phyloP scores from a whole-genome alignment of 2,888 invertebrate species.

The Xanthia icteritia region DNA sequence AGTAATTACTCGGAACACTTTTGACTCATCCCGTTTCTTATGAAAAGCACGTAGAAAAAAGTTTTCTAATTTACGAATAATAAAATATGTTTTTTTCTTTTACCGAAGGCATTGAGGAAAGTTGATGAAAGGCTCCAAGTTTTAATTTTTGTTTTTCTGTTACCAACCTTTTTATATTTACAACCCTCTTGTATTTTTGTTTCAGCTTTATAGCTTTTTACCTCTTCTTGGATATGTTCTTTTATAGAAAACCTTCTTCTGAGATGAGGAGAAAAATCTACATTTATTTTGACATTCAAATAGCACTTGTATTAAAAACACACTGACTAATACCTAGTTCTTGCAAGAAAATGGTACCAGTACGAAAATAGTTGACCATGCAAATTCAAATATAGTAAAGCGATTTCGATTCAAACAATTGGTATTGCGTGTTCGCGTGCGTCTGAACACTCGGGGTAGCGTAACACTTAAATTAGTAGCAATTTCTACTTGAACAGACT shows the following conservation, averaged over 20 bases:
- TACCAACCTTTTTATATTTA: conserved; percentile 81
- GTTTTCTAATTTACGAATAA: conserved; percentile 88
- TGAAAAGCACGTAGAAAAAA: conserved; percentile 81
- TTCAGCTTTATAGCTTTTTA: conserved; percentile 64
- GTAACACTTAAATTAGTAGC: conserved; percentile 89
- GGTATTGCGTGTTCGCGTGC: conserved; percentile 88
- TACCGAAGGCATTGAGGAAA: conserved; percentile 81
- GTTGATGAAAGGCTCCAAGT: conserved; percentile 84
- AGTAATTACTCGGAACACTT: conserved; percentile 72
- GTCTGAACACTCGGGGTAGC: conserved; percentile 82
- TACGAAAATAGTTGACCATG: conserved; percentile 26
- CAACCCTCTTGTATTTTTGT: conserved; percentile 78
- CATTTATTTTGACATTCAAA: conserved; percentile 7
- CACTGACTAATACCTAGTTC: not conserved
- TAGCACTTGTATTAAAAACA: not conserved
- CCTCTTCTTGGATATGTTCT: conserved; percentile 53
- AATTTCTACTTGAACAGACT: conserved; percentile 87
- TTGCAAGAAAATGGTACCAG: not conserved
- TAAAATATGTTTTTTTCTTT: conserved; percentile 85
- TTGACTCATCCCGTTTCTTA: conserved; percentile 76
- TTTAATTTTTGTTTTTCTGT: conserved; percentile 85
- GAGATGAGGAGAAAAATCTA: conserved; percentile 6
- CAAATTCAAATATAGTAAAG: conserved; percentile 58
- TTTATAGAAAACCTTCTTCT: conserved; percentile 33
- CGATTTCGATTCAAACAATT: conserved; percentile 66